These are phyloP conservation scores for Potamilus streckersoni DNA, from an alignment of 1,140 invertebrate genomes.

Conservation along the genomic window DNA sequence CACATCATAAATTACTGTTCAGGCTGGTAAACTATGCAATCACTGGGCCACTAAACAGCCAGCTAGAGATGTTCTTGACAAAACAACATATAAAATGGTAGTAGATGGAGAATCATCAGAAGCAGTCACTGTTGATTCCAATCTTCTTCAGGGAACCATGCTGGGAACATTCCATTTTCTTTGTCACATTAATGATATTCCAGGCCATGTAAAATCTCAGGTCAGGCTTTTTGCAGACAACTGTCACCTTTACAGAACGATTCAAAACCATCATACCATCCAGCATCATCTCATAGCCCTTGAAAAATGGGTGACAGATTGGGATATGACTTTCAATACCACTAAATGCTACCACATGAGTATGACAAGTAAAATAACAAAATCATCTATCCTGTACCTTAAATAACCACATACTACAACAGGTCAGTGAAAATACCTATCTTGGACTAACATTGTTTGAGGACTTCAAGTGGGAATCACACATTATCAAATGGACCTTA, in stretches of 20 bases:
- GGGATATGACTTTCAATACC: conserved; percentile 20
- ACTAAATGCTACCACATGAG: too few relatives aligned
- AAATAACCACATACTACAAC: conserved; percentile 28
- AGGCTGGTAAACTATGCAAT: conserved; percentile 40
- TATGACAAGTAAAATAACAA: conserved; percentile 21
- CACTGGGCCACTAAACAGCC: conserved; percentile 20
- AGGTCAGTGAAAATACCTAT: conserved; percentile 24
- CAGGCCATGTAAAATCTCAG: conserved; percentile 29
- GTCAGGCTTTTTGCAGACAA: conserved; percentile 32
- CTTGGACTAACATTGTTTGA: conserved; percentile 16
- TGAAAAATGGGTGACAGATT: conserved; percentile 25
- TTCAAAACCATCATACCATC: conserved; percentile 22
- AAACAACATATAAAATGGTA: neutral
- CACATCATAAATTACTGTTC: too few relatives aligned
- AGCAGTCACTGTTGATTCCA: too few relatives aligned
- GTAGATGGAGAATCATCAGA: too few relatives aligned
- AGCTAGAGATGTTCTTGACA: conserved; percentile 31
- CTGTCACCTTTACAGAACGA: conserved; percentile 29
- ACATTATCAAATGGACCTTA: conserved; percentile 26
- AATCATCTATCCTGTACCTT: conserved; percentile 14
- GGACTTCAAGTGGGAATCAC: conserved; percentile 21
- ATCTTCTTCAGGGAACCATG: too few relatives aligned
- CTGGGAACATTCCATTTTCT: conserved; percentile 17
- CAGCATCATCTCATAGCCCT: conserved; percentile 33
- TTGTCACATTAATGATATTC: conserved; percentile 35